A percentile compares a stretch with the other conserved stretches of the same genome.
phyloP scores from a whole-genome alignment of 2,113 vertebrate species.

The Australoheros scitulus region DNA sequence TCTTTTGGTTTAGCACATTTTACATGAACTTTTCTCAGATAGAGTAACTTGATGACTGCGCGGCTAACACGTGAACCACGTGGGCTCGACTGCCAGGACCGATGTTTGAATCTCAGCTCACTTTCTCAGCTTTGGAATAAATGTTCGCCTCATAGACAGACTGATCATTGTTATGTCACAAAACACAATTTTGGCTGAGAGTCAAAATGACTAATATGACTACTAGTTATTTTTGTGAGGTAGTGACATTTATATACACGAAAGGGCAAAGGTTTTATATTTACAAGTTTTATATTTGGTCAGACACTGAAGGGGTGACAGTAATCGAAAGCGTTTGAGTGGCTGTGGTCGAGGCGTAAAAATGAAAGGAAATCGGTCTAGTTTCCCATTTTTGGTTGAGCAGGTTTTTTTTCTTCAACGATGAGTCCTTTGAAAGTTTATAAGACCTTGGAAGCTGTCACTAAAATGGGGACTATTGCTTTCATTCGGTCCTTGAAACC shows the following conservation, averaged over 20 bases:
- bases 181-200: neutral
- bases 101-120: neutral
- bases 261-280: neutral
- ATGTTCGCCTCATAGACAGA: neutral
- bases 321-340: neutral
- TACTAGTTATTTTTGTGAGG: neutral
- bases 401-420: conserved; percentile 5
- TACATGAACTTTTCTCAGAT: neutral
- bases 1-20: neutral
- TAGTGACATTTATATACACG: neutral
- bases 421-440: conserved; percentile 24
- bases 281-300: neutral
- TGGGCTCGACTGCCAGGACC: too few species aligned
- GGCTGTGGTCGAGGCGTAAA: neutral
- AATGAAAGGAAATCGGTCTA: neutral
- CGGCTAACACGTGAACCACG: neutral
- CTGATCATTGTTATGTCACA: neutral
- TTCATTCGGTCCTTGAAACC: conserved; percentile 28
- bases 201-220: neutral
- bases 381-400: conserved; percentile 16
- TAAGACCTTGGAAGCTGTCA: conserved; percentile 6
- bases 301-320: neutral
- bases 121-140: neutral
- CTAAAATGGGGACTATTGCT: conserved; percentile 24
- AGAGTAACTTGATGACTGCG: neutral